Evolutionary conservation across 2,113 vertebrate species (phyloP), one percentile per base, ranked within the genome.

Genomic region (Drymodes brunneopygia): DNA sequence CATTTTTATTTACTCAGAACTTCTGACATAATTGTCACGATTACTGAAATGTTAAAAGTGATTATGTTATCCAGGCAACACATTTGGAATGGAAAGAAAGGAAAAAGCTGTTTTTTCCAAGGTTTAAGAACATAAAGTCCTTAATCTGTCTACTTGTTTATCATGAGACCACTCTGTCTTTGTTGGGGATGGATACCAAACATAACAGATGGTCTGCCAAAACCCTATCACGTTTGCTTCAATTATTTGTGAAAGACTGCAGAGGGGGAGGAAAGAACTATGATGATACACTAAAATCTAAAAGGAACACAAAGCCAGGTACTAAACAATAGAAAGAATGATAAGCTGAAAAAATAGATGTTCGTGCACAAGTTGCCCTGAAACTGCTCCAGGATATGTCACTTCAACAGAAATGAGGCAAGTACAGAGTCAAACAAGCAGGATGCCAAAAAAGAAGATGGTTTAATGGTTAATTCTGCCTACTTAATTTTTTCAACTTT

Each of bases 71-170:
- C 17, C 57, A 91, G 70, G 38, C 35, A 86, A 51, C 65, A 79
- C 28, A 0, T n/a, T 44, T 89, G 81, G 65, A 86, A 78, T 36
- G 7, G 15, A 80, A 62, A 66, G 58, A 77, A 62, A 86, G 61
- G 40, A 48, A 84, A 69, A 87, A 89, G 17, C 33, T 50, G 56
- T 3, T 91, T 92, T 66, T 92, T 38, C 58, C 67, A 72, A 73
- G 62, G 69, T 78, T 96, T 96, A 75, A 85, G 91, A 85, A 93
- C 92, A 82, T 61, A 2, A 73, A 96, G 94, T 97, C 86, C 89
- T 79, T 88, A 80, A 91, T 81, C 56, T 93, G 69, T 65, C 86
- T 89, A 42, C 78, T 96, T 95, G 71, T 95, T 97, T 94, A 95
- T 85, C 60, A 83, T 61, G 61, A 84, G 86, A 86, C 87, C 56